phyloP scores from a whole-genome alignment of 2,888 invertebrate genomes.

The Caenorhabditis doughertyi region DNA sequence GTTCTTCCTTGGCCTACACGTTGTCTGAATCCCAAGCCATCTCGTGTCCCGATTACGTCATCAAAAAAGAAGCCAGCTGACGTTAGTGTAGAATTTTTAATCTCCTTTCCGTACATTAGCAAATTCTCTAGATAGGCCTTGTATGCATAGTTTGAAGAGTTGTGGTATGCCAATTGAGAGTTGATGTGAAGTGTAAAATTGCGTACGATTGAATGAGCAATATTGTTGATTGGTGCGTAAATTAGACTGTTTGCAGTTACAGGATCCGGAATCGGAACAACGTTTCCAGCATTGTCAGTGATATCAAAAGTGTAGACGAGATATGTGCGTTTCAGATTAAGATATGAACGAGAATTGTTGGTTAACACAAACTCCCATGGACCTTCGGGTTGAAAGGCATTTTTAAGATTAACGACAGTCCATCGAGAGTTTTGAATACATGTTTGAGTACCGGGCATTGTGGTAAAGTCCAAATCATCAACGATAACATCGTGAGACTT shows the following conservation, averaged over 20 bases:
- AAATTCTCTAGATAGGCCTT: slow-evolving; percentile 10
- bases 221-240: slow-evolving; percentile 22
- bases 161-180: slow-evolving; percentile 5
- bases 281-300: neutral
- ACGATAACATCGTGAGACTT: slow-evolving; percentile 31
- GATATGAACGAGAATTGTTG: slow-evolving; percentile 27
- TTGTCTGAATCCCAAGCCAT: neutral
- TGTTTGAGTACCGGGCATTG: slow-evolving; percentile 28
- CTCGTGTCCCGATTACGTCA: neutral
- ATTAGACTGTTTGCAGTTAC: neutral
- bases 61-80: slow-evolving; percentile 7
- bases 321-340: slow-evolving; percentile 5
- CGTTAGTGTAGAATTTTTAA: slow-evolving; percentile 6
- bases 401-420: slow-evolving; percentile 8
- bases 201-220: slow-evolving; percentile 6
- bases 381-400: slow-evolving; percentile 2
- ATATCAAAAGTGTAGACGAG: slow-evolving; percentile 15
- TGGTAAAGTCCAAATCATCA: slow-evolving; percentile 9
- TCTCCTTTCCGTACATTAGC: slow-evolving; percentile 1
- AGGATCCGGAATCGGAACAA: neutral
- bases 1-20: neutral
- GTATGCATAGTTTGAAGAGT: slow-evolving; percentile 13
- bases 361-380: slow-evolving; percentile 30
- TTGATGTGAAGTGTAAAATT: slow-evolving; percentile 1
- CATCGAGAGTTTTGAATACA: slow-evolving; percentile 8